Evolutionary conservation across 2,797 vertebrate genomes (phyloP).

Genomic region (Halcyon leucocephala): DNA sequence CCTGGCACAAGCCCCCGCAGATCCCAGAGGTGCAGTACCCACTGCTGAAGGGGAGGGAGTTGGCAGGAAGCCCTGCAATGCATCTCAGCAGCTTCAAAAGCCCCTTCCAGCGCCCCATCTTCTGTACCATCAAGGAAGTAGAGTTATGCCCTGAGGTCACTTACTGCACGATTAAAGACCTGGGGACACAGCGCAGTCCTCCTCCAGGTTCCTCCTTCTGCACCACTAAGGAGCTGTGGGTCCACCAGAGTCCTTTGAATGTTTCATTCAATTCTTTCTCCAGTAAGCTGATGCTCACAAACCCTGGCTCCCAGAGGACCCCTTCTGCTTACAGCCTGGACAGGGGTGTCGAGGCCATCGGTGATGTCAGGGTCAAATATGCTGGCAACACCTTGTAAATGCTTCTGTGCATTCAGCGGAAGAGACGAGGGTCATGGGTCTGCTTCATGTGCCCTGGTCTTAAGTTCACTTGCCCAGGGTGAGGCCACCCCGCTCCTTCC

Average conservation of each 20-base stretch:
- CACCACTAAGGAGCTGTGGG: constrained; percentile 52
- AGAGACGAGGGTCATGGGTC: rapidly evolving
- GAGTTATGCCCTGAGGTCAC: constrained; percentile 34
- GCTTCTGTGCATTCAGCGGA: neutral
- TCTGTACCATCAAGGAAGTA: constrained; percentile 60
- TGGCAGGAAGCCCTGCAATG: neutral
- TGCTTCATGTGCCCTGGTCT: neutral
- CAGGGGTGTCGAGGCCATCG: neutral
- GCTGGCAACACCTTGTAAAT: neutral
- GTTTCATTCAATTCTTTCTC: neutral
- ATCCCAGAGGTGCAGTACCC: neutral
- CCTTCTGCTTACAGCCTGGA: constrained; percentile 48
- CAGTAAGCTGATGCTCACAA: neutral
- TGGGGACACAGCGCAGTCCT: neutral
- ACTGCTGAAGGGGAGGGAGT: neutral
- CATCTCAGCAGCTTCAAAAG: neutral
- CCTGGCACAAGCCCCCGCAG: neutral
- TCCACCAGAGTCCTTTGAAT: neutral
- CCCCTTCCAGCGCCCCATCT: neutral
- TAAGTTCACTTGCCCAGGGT: neutral
- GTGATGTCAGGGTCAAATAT: constrained; percentile 4
- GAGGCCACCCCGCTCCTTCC: neutral
- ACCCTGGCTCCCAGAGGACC: neutral
- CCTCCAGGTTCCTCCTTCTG: constrained; percentile 12
- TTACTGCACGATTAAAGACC: constrained; percentile 56